Evolutionary conservation across 2,888 invertebrate species (phyloP).

Genomic region (Phaedon cochleariae): DNA sequence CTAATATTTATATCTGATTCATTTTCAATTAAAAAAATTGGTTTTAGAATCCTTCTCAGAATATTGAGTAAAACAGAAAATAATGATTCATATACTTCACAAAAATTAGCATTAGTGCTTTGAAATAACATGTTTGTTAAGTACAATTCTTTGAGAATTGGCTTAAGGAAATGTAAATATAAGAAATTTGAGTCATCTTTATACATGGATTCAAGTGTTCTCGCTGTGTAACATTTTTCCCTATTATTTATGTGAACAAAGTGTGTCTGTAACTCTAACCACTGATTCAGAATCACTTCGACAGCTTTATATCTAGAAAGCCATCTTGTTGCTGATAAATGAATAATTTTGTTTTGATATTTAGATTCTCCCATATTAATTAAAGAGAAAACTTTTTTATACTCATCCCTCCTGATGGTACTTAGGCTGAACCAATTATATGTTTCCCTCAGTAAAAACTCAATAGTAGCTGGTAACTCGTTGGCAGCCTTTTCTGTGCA

Average conservation of each 20-base stretch:
- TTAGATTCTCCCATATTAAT: slow-evolving; percentile 22
- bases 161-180: neutral
- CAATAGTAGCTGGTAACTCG: slow-evolving; percentile 37
- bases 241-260: neutral
- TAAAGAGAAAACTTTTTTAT: slow-evolving; percentile 32
- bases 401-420: slow-evolving; percentile 31
- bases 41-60: too few species aligned
- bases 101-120: neutral
- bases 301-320: neutral
- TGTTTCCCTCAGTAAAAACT: slow-evolving; percentile 40
- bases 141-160: neutral
- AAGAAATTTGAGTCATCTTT: neutral
- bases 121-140: neutral
- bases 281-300: neutral
- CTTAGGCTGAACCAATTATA: slow-evolving; percentile 40
- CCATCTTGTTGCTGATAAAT: neutral
- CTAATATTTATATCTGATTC: too few species aligned
- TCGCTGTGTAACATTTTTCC: neutral
- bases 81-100: neutral
- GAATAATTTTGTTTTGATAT: neutral
- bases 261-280: neutral
- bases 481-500: slow-evolving; percentile 25
- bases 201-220: neutral
- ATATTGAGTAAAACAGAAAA: too few species aligned
- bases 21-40: too few species aligned